A percentile compares a stretch with the other conserved stretches of the same genome.
Conservation (phyloP, 2,113 vertebrate genomes). For the Phalacrocorax pelagicus region DNA sequence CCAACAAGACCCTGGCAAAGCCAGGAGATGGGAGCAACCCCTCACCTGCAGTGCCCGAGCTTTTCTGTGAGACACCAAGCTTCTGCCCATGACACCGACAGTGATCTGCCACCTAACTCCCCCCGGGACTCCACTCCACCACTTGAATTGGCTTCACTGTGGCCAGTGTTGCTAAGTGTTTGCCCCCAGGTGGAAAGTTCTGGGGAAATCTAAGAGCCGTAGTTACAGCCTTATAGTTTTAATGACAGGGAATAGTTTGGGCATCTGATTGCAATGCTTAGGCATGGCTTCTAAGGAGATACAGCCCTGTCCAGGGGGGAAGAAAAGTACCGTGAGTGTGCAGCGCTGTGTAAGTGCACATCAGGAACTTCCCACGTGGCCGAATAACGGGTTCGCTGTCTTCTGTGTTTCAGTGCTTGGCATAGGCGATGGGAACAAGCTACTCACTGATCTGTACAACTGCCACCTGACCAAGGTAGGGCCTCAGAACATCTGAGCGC, state of each 20-base stretch:
- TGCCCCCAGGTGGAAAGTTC: not conserved
- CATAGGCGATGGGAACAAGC: slow-evolving; percentile 78
- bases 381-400: not conserved
- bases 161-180: not conserved
- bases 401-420: slow-evolving; percentile 84
- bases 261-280: not conserved
- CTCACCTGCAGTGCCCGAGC: no score
- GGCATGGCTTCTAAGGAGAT: not conserved
- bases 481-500: fast-evolving
- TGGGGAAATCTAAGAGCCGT: not conserved
- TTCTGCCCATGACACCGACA: fast-evolving
- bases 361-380: not conserved
- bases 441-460: slow-evolving; percentile 76
- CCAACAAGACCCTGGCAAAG: fast-evolving
- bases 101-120: fast-evolving
- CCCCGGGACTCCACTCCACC: fast-evolving
- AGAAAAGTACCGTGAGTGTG: fast-evolving
- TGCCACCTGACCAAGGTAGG: slow-evolving; percentile 84
- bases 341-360: not conserved
- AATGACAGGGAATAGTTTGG: not conserved
- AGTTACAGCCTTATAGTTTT: not conserved
- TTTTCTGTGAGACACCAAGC: not conserved
- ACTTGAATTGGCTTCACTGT: fast-evolving
- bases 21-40: not conserved
- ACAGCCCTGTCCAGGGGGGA: not conserved